Evolutionary conservation across 1,140 invertebrate species (phyloP), one percentile per base, ranked within the genome.

Genomic region (Pseudomyrmex flavicornis): DNA sequence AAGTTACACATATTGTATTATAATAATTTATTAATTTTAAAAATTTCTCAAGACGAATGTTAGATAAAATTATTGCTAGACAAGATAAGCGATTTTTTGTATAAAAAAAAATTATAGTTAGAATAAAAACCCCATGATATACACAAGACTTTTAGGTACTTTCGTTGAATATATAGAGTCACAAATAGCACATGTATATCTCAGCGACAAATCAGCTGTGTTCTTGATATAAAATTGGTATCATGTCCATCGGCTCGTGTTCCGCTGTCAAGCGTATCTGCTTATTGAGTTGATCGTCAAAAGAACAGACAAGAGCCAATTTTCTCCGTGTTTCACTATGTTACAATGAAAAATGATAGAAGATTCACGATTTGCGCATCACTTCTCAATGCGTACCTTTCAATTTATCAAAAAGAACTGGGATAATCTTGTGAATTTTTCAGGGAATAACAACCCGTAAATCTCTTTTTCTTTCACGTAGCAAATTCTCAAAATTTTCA

Each of bases 311-410:
- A 17, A 7, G 58, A 9, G 46, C 20, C 20, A 62, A 75, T 62
- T 75, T 62, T 62, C 58, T 35, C 2, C 9, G 15, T 46, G 8
- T 26, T 74, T 17, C 20, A 58, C 12, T 26, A 20, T 44, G 20
- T 74, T 17, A 61, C 44, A n/a, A 48, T 62, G 13, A 75, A 62
- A 75, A 44, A 74, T 61, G 20, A 61, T 74, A 62, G n/a, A n/a
- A 62, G 46, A 62, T 62, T 75, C 46, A n/a, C 44, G n/a, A 46
- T 15, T 62, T 75, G 22, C 58, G 48, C 50, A 62, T 62, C 58
- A 10, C 58, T 35, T 35, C 48, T 62, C 20, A 17, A 62, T 62
- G 48, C 20, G 2, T 17, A 12, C 13, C 10, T 13, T 22, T 1
- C 46, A 48, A 62, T 62, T 61, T 62, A 46, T 74, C 58, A 74